Conservation (phyloP, 2,888 invertebrate genomes). For the Watsonalla binaria region DNA sequence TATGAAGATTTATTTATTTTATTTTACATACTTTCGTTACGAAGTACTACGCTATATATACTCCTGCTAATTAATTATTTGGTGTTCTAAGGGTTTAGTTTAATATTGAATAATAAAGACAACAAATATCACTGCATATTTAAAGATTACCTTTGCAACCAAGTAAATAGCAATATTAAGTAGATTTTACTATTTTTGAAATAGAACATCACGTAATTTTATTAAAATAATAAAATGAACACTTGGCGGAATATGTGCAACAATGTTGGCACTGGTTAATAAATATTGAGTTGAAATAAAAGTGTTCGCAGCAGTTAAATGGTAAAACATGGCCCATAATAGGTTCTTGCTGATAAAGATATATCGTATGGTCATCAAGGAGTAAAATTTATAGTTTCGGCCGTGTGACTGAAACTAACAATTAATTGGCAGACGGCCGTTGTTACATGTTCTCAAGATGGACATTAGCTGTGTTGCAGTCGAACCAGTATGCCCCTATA, state of each 20-base stretch:
- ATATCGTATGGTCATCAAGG: constrained; percentile 31
- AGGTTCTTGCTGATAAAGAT: constrained; percentile 33
- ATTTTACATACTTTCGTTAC: too few species aligned
- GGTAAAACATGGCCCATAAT: constrained; percentile 25
- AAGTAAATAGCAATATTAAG: too few species aligned
- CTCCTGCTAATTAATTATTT: too few species aligned
- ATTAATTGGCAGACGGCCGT: constrained; percentile 60
- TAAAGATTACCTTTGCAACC: too few species aligned
- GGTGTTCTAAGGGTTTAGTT: too few species aligned
- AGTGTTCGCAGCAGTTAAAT: constrained; percentile 17
- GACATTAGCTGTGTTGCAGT: constrained; percentile 54
- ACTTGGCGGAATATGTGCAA: background rate
- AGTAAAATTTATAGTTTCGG: constrained; percentile 51
- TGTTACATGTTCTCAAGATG: constrained; percentile 52
- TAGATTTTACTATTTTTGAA: too few species aligned
- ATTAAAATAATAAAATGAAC: too few species aligned
- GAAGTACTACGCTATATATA: too few species aligned
- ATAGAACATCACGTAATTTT: too few species aligned
- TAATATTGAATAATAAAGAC: too few species aligned
- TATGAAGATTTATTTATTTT: too few species aligned
- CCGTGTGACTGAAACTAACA: constrained; percentile 39
- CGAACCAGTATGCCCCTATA: constrained; percentile 58
- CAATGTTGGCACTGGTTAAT: constrained; percentile 7
- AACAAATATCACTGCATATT: too few species aligned
- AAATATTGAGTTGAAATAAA: constrained; percentile 16